These are phyloP conservation scores for Meiosimyza platycephala DNA, from an alignment of 2,888 invertebrate genomes.

Conservation along the genomic window DNA sequence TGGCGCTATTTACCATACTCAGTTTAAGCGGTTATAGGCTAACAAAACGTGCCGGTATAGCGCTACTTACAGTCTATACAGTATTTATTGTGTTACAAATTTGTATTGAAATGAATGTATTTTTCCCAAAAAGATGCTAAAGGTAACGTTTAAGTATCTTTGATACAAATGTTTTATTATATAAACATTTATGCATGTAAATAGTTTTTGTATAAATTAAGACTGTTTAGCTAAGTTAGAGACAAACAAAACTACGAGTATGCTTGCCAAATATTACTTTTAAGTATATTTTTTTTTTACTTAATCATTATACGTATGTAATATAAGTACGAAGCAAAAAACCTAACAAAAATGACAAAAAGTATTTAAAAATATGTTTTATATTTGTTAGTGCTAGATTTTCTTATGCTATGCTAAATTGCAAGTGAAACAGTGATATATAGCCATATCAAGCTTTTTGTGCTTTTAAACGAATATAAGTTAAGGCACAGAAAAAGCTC, in stretches of 20 bases:
- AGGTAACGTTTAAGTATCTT: not conserved
- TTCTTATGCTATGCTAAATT: no score
- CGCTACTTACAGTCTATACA: conserved; percentile 75
- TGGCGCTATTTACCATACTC: conserved; percentile 76
- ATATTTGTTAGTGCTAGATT: no score
- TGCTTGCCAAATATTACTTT: no score
- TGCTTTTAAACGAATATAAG: no score
- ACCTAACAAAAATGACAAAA: conserved; percentile 10
- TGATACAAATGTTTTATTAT: not conserved
- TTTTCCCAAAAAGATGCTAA: conserved; percentile 66
- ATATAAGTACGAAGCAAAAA: conserved; percentile 18
- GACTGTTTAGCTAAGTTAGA: conserved; percentile 47
- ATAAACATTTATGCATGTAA: conserved; percentile 1
- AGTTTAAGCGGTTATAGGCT: conserved; percentile 78
- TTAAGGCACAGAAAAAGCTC: no score
- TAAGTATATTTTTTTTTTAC: no score
- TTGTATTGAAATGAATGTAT: conserved; percentile 81
- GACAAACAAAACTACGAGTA: conserved; percentile 10
- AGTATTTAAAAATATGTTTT: not conserved
- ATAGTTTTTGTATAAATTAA: conserved; percentile 43
- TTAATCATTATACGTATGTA: no score
- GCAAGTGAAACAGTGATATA: no score
- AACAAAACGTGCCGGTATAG: conserved; percentile 75
- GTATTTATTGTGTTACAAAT: conserved; percentile 82
- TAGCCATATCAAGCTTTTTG: no score